Conservation (phyloP, 53 echinoderm and acorn worm species). For the Astropecten irregularis region DNA sequence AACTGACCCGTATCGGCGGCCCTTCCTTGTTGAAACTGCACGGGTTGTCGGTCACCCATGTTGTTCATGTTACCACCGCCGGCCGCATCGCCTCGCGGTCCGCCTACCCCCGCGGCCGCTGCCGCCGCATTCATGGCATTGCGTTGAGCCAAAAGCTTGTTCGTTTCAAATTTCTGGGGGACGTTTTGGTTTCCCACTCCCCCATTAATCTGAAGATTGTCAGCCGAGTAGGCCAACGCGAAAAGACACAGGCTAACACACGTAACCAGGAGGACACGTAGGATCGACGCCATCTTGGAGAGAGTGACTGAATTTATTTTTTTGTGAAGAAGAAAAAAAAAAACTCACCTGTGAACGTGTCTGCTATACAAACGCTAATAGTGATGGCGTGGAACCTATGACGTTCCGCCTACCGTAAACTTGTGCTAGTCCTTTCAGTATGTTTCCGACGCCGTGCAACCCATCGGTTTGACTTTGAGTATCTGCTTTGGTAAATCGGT, state of each 20-base stretch:
- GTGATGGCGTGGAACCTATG: slow-evolving; percentile 42
- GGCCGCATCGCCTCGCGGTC: background rate
- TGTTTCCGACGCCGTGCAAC: too few relatives aligned
- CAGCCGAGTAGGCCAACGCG: too few relatives aligned
- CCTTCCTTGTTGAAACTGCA: too few relatives aligned
- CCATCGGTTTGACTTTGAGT: too few relatives aligned
- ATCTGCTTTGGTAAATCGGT: too few relatives aligned
- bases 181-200: background rate
- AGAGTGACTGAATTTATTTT: too few relatives aligned
- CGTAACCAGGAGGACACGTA: slow-evolving; percentile 51
- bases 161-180: background rate
- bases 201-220: background rate
- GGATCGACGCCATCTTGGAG: slow-evolving; percentile 59
- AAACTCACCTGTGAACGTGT: background rate
- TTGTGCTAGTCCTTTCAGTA: slow-evolving; percentile 19
- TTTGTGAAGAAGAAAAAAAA: background rate
- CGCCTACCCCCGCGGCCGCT: background rate
- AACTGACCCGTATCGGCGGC: too few relatives aligned
- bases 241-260: slow-evolving; percentile 24
- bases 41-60: too few relatives aligned
- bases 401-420: slow-evolving; percentile 13
- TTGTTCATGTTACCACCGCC: too few relatives aligned
- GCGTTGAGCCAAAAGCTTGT: background rate
- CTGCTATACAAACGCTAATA: background rate
- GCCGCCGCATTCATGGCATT: too few relatives aligned